Base-by-base conservation (phyloP, 2,797 vertebrate genomes). In the Pseudochaenichthys georgianus region DNA sequence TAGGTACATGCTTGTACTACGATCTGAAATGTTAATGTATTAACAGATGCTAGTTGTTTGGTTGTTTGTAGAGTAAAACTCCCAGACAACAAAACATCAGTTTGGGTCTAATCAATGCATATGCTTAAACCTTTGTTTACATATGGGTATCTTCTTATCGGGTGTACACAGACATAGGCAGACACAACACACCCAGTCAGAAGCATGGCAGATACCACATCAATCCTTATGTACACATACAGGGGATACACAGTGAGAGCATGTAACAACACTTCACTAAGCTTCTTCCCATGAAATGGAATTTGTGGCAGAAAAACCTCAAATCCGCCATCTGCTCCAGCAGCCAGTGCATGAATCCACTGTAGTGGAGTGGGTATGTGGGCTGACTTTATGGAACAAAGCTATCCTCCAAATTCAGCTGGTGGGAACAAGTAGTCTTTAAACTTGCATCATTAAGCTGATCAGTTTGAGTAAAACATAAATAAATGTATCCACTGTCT, bases 401-500 rank as follows among this genome's bases (percentile, higher is more conserved):
- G 45, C 80, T 78, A 73, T 82, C 63, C 54, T 81, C 66, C 54
- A 23, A 68, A 43, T 84, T 79, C 60, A 77, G 70, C 72, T 72
- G 42, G 48, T 63, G 62, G 62, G 51, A 77, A 77, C 45, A 75
- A 65, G 53, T 66, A 21, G 31, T 70, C 58, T 78, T 87, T 73
- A 77, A 86, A 84, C 78, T n/a, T 71, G 72, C 65, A 74, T 79
- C 60, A 75, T 74, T 81, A 62, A 75, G 34, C 17, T 43, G 34
- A 69, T 75, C 60, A 64, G 62, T 70, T 87, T 78, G 62, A 48
- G 69, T 57, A 19, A 67, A 43, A 23, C 64, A 5, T 3, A 34
- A 59, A 1, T 42, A 21, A 3, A 58, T 54, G n/a, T 34, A 57
- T 72, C 53, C 11, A 28, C 9, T 21, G 48, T 38, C 34, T 70